Base-by-base conservation (phyloP, 2,888 invertebrate species). In the Crossocerus cetratus region DNA sequence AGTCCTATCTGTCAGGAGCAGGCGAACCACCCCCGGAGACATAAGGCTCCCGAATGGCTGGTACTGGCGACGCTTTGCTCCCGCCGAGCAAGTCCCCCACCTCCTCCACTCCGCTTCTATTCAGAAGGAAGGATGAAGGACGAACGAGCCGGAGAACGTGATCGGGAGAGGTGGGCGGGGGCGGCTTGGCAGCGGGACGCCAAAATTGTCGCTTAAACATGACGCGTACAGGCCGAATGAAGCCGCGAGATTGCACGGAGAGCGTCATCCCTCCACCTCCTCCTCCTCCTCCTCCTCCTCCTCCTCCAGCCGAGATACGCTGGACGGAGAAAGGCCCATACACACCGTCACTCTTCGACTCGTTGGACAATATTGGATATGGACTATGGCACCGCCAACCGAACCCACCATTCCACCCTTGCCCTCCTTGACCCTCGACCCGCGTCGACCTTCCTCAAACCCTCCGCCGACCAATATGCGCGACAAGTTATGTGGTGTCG, bases 151-250 rank as follows among this genome's bases (percentile, higher is more conserved):
- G 14, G 14, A 22, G 45, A 65, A 16, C 23, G 71, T 60, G 59
- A 57, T 67, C 69, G 60, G 64, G 13, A 45, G 44, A 5, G 56
- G 56, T 55, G 62, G 65, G 71, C 18, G 68, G 67, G 66, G 58
- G 22, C 43, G 62, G 61, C 65, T 69, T 71, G 49, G 49, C 49
- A 49, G 67, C 66, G 69, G 74, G 73, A 78, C 76, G 79, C 75
- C 76, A 72, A 83, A 86, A 84, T 85, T 82, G 82, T 83, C 83
- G 82, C 83, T 84, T 81, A 84, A 84, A 85, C 84, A 84, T 82
- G 84, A 83, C 81, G 81, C 82, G 79, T 77, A 79, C 83, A 80
- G 74, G 76, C 69, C 74, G 74, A 86, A 82, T 83, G 82, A 74
- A 84, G 84, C 80, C 82, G 80, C 82, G 75, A 85, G 84, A 84